phyloP scores from a whole-genome alignment of 92 coral and sea anemone genomes.

The Pocillopora grandis region DNA sequence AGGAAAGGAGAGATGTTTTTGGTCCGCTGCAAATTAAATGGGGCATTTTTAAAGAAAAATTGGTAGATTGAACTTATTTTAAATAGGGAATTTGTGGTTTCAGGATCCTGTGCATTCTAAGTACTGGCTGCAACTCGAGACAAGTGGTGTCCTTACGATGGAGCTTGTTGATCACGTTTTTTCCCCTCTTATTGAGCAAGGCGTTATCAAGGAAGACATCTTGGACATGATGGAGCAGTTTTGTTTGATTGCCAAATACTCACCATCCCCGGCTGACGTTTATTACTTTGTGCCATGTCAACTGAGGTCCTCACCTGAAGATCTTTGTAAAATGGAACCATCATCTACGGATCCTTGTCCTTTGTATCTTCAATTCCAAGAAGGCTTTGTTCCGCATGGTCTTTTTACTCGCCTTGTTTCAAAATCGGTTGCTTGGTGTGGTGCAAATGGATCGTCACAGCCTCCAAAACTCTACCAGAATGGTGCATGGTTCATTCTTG shows the following conservation, averaged over 20 bases:
- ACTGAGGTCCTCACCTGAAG: conserved; percentile 49
- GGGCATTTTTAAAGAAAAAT: too few relatives aligned
- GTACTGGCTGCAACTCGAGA: conserved; percentile 47
- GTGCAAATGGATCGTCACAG: conserved; percentile 19
- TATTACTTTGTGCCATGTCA: conserved; percentile 65
- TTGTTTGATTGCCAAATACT: conserved; percentile 43
- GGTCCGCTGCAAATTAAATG: too few relatives aligned
- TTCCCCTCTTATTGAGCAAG: conserved; percentile 16
- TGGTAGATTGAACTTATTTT: too few relatives aligned
- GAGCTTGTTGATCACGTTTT: conserved; percentile 40
- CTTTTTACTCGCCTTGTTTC: conserved; percentile 56
- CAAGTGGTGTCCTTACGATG: conserved; percentile 28
- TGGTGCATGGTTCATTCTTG: too few relatives aligned
- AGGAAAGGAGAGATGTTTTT: too few relatives aligned
- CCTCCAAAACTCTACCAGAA: conserved; percentile 33
- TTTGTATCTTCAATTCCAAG: conserved; percentile 42
- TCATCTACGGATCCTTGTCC: conserved; percentile 49
- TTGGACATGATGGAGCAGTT: conserved; percentile 53
- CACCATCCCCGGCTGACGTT: background rate
- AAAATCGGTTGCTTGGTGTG: conserved; percentile 36
- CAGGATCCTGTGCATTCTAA: conserved; percentile 52
- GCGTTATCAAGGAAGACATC: conserved; percentile 25
- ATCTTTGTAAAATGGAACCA: conserved; percentile 15
- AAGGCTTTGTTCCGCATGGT: conserved; percentile 64
- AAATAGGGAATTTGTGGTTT: too few relatives aligned